Conservation (phyloP, 2,888 invertebrate species). For the Calephelis perditalis region DNA sequence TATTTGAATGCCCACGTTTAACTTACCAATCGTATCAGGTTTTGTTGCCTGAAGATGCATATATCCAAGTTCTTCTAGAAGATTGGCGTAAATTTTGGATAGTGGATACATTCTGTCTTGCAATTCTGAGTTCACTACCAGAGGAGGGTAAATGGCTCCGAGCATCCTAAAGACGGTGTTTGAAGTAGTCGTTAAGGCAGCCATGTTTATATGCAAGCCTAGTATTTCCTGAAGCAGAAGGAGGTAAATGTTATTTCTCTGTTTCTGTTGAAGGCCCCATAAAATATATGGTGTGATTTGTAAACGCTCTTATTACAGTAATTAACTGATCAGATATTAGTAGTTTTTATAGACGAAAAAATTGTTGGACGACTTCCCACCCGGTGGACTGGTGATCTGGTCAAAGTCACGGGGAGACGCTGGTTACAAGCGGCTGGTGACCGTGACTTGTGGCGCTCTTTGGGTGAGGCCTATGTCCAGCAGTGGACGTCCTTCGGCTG, state of each 20-base stretch:
- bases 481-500: no score
- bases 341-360: no score
- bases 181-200: slow-evolving; percentile 41
- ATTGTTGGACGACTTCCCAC: no score
- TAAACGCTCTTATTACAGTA: no score
- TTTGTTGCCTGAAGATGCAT: slow-evolving; percentile 89
- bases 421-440: no score
- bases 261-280: neutral
- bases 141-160: slow-evolving; percentile 74
- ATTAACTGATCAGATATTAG: no score
- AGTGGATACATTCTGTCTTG: slow-evolving; percentile 51
- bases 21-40: slow-evolving; percentile 88
- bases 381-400: no score
- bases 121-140: slow-evolving; percentile 63
- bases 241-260: neutral
- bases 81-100: slow-evolving; percentile 26
- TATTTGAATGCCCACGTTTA: neutral
- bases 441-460: no score
- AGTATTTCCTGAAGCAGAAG: slow-evolving; percentile 51
- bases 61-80: slow-evolving; percentile 47
- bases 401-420: no score
- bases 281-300: no score
- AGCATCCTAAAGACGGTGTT: slow-evolving; percentile 53
- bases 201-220: slow-evolving; percentile 82
- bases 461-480: no score